Evolutionary conservation across 2,888 invertebrate species (phyloP), one percentile per base, ranked within the genome.

Genomic region (Emmelina monodactyla): DNA sequence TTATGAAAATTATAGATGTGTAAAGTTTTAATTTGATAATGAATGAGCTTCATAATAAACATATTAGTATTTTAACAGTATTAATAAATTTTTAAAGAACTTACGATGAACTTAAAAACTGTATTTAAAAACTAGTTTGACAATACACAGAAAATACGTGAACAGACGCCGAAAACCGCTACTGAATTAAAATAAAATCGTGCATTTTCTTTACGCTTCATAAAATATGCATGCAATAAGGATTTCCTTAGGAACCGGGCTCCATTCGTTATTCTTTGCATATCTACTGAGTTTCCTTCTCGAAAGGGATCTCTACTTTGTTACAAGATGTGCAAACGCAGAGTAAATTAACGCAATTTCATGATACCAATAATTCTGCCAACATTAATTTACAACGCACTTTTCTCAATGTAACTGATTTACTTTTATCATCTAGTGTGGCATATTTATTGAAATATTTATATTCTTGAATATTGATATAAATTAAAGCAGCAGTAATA

Each of bases 341-440:
- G n/a, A 7, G 25, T 66, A 64, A 62, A 67, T 62, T 57, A 38
- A 44, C 43, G 54, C 52, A 37, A 55, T 56, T 53, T 65, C 54
- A 65, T 50, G 55, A 52, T 40, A 47, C 45, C 48, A 48, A 60
- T 65, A 65, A 57, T 54, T 62, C 53, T 54, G 60, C 49, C 51
- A 54, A 44, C 47, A 37, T 45, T 49, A 50, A 56, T 37, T 55
- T 55, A 55, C 46, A 9, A n/a, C n/a, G n/a, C n/a, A n/a, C n/a
- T n/a, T n/a, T n/a, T n/a, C n/a, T n/a, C n/a, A n/a, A n/a, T n/a
- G n/a, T n/a, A n/a, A n/a, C n/a, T n/a, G n/a, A n/a, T n/a, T n/a
- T n/a, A n/a, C n/a, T n/a, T n/a, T n/a, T n/a, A n/a, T n/a, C n/a
- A n/a, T n/a, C n/a, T n/a, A n/a, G n/a, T n/a, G n/a, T n/a, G n/a